Base-by-base conservation (phyloP, 2,888 invertebrate genomes). In the Rhagonycha lutea region DNA sequence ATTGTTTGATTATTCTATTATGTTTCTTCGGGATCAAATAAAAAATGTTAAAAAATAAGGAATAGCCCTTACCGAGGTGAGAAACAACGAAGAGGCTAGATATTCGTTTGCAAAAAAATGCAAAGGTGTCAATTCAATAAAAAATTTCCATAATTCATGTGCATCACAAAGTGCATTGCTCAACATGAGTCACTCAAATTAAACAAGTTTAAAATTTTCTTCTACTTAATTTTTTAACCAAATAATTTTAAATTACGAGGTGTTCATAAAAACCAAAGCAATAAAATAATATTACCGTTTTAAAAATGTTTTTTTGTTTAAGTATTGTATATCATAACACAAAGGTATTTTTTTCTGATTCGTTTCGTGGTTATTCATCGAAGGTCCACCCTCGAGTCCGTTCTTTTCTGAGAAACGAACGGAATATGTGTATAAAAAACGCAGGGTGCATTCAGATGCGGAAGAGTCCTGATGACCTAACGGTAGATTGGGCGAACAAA, bases 351-450 rank as follows among this genome's bases (percentile, higher is more conserved):
- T 32, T 69, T 60, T 68, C 47, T 29, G 69, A 61, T 29, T 63
- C 68, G 60, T 76, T 73, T 74, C 73, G 74, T 72, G 69, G 69
- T 14, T 63, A 70, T 72, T 75, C 70, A 76, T 69, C 29, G 70
- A 78, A 78, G 76, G 73, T 69, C 75, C 70, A 72, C 79, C 80
- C 79, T 78, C 77, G 65, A 74, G 81, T 81, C 82, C 81, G 81
- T 81, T 82, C 80, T 75, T 79, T 85, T 84, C 84, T 76, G 76
- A 78, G 85, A 85, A 84, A 82, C 67, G 72, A 84, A 85, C 84
- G 84, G 85, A 83, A 79, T 28, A 79, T 62, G 72, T 24, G 76
- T 76, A 76, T 74, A 81, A 80, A 81, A 80, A 81, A 79, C 79
- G 69, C 75, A 79, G 81, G 82, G 82, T 82, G 82, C 77, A 74